Percentiles rank a stretch among this genome's conserved stretches.
These are phyloP conservation scores for Carettochelys insculpta DNA, from an alignment of 2,113 vertebrate species.

Conservation along the genomic window DNA sequence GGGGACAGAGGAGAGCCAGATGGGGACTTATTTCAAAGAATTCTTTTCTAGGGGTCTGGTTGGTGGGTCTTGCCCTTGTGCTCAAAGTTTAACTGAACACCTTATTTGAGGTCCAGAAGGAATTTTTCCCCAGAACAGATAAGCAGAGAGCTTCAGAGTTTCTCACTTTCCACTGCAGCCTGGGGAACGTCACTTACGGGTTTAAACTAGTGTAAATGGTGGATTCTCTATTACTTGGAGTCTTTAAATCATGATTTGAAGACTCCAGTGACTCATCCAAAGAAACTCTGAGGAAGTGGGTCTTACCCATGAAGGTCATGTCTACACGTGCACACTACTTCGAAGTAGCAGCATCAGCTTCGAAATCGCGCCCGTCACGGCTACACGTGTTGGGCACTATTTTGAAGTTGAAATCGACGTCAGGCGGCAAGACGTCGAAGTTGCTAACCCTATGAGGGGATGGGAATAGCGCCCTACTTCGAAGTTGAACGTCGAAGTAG, in stretches of 20 bases:
- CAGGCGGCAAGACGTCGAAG: too few relatives aligned
- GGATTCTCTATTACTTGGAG: not conserved
- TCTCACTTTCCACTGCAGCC: not conserved
- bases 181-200: not conserved
- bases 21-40: not conserved
- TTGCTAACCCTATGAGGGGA: too few relatives aligned
- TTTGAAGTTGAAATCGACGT: too few relatives aligned
- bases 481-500: too few relatives aligned
- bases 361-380: too few relatives aligned
- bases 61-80: not conserved
- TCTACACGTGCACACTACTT: too few relatives aligned
- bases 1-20: not conserved
- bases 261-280: not conserved
- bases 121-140: not conserved
- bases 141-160: not conserved
- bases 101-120: not conserved
- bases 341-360: too few relatives aligned
- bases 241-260: not conserved
- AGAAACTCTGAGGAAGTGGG: too few relatives aligned
- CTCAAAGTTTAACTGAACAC: not conserved
- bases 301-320: too few relatives aligned
- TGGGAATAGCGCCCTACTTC: too few relatives aligned
- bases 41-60: not conserved
- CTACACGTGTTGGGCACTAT: too few relatives aligned
- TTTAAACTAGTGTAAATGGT: not conserved